Evolutionary conservation across 2,888 invertebrate genomes (phyloP).

Genomic region (Drosophila kanekoi): DNA sequence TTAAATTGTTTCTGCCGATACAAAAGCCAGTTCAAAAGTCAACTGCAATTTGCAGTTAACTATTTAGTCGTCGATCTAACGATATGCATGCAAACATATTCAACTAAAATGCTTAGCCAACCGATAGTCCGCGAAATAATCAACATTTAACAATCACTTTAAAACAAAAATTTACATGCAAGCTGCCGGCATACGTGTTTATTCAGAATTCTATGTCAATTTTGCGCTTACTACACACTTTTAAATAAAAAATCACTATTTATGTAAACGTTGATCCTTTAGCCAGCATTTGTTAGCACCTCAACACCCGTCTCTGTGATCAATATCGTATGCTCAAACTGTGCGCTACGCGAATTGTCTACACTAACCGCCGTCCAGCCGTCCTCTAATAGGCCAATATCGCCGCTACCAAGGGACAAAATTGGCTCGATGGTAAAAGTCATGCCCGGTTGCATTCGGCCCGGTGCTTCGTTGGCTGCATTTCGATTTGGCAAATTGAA

Average conservation of each 20-base stretch:
- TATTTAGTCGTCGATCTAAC: constrained; percentile 9
- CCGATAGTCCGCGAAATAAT: constrained; percentile 17
- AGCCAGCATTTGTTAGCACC: constrained; percentile 88
- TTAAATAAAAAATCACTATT: constrained; percentile 45
- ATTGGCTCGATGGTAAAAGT: constrained; percentile 98
- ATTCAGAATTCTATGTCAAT: constrained; percentile 39
- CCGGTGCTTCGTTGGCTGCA: constrained; percentile 88
- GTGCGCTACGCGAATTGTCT: constrained; percentile 93
- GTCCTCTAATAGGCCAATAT: constrained; percentile 91
- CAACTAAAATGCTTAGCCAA: constrained; percentile 6
- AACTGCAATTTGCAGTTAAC: constrained; percentile 76
- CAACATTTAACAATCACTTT: constrained; percentile 21
- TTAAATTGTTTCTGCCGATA: constrained; percentile 97
- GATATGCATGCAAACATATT: constrained; percentile 10
- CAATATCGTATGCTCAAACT: constrained; percentile 96
- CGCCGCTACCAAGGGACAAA: constrained; percentile 90
- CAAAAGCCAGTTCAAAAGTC: constrained; percentile 87
- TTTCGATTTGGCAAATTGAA: no score
- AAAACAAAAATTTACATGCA: constrained; percentile 39
- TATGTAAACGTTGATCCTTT: constrained; percentile 16
- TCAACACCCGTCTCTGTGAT: constrained; percentile 92
- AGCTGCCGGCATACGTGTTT: constrained; percentile 43
- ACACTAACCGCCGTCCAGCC: constrained; percentile 96
- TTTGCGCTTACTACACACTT: constrained; percentile 20
- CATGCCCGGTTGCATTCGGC: constrained; percentile 94